Evolutionary conservation across 2,797 vertebrate genomes (phyloP).

Genomic region (Falco novaeseelandiae): DNA sequence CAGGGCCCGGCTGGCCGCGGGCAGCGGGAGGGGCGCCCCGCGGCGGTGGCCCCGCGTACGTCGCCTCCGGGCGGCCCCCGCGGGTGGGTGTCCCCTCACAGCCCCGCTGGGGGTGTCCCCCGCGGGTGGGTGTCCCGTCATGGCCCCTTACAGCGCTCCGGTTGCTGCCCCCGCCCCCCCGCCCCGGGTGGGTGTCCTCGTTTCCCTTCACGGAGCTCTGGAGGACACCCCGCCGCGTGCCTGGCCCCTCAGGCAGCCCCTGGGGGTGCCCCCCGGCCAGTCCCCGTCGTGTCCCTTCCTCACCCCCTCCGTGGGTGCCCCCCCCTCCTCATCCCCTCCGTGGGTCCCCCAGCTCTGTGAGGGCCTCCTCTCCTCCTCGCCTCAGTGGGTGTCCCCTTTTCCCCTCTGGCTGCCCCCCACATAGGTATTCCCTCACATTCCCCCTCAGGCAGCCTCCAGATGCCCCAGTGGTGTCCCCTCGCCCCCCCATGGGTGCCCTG

Average conservation of each 20-base stretch:
- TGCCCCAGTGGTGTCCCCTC: neutral
- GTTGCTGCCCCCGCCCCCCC: no score
- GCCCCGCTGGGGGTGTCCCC: neutral
- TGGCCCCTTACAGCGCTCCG: neutral
- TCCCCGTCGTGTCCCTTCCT: neutral
- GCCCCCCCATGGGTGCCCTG: neutral
- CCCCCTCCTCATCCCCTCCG: no score
- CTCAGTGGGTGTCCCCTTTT: neutral
- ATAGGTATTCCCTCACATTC: fast-evolving
- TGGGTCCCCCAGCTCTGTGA: no score
- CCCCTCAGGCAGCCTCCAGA: neutral
- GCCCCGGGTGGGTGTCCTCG: neutral
- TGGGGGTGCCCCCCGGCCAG: neutral
- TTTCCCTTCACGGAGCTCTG: neutral
- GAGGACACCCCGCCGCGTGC: no score
- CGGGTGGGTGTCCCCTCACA: neutral
- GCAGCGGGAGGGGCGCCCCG: neutral
- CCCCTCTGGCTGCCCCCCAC: fast-evolving
- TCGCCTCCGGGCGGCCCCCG: neutral
- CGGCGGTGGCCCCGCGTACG: neutral
- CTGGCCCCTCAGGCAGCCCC: neutral
- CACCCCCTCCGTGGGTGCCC: neutral
- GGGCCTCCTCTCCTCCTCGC: no score
- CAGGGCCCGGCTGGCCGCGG: neutral
- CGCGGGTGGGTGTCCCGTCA: neutral